Conservation (phyloP, 2,888 invertebrate genomes). For the Ctena decussata region DNA sequence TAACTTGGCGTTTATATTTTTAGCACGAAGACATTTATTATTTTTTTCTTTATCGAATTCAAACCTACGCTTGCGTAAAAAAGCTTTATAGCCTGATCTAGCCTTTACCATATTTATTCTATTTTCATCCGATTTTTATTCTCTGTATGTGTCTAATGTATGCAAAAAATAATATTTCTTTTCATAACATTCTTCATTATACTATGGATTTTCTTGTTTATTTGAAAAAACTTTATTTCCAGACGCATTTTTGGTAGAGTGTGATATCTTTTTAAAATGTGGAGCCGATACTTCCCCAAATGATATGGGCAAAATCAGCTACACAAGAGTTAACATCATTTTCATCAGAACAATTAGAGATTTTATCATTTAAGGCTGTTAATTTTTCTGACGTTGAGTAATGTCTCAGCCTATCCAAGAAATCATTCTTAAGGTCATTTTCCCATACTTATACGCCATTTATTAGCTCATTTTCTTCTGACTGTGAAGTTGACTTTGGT, state of each 20-base stretch:
- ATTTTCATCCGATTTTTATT: no score
- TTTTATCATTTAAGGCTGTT: background rate
- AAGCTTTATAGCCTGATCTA: background rate
- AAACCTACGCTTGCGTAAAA: no score
- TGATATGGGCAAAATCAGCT: background rate
- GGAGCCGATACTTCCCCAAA: background rate
- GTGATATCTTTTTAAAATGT: background rate
- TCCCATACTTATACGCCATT: background rate
- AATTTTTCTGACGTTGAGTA: background rate
- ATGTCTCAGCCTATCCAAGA: background rate
- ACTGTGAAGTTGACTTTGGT: background rate
- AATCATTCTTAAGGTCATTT: background rate
- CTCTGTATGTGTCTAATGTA: no score
- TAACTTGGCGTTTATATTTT: background rate
- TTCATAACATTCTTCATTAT: no score
- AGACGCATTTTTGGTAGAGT: no score
- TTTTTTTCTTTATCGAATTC: no score
- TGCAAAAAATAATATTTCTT: no score
- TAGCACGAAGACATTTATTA: background rate
- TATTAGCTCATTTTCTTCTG: background rate
- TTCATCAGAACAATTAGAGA: background rate
- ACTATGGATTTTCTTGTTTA: no score
- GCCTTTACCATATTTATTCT: no score
- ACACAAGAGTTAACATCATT: background rate
- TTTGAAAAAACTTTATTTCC: no score